Evolutionary conservation across 2,797 vertebrate genomes (phyloP), one percentile per base, ranked within the genome.

Genomic region (Discoglossus pictus): DNA sequence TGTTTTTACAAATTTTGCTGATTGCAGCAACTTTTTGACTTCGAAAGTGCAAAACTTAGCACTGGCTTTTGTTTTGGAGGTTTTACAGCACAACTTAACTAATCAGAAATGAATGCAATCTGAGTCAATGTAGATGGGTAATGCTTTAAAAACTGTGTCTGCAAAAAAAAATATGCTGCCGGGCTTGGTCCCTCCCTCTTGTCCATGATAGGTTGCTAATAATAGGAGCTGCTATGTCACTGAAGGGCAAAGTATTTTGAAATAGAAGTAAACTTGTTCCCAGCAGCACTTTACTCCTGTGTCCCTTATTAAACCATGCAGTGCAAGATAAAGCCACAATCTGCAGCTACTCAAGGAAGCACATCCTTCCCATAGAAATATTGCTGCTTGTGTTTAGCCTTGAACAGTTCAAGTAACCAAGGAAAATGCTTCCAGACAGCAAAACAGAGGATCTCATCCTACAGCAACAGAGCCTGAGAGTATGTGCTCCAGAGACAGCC

Each of bases 181-280:
- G 61, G 78, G 61, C 75, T 20, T 80, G 27, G 15, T 75, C 81
- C 85, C 87, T 84, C 78, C 87, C 84, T 73, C 75, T 81, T 6
- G 77, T 74, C 77, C 70, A 66, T 78, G 85, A 91, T 91, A 88
- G 89, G 89, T 83, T 85, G 83, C 82, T 79, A 70, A 75, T 84
- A 88, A 90, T 87, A 88, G 89, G 84, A 86, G 80, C 87, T 79
- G 86, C 79, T 79, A 83, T 87, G 87, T 89, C 88, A 84, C 86
- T 36, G 81, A 70, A 82, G 87, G 89, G 88, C 88, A 88, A 89
- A 88, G 84, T 88, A 83, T 82, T 86, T 84, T 78, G 87, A 83
- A 89, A 87, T 83, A 84, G 87, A 83, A 85, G 81, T 86, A 85
- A 90, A 91, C 84, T 89, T 89, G 76, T 79, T 82, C 78, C 65